Evolutionary conservation across 2,113 vertebrate genomes (phyloP), one percentile per base, ranked within the genome.

Genomic region (Perca schrenkii): DNA sequence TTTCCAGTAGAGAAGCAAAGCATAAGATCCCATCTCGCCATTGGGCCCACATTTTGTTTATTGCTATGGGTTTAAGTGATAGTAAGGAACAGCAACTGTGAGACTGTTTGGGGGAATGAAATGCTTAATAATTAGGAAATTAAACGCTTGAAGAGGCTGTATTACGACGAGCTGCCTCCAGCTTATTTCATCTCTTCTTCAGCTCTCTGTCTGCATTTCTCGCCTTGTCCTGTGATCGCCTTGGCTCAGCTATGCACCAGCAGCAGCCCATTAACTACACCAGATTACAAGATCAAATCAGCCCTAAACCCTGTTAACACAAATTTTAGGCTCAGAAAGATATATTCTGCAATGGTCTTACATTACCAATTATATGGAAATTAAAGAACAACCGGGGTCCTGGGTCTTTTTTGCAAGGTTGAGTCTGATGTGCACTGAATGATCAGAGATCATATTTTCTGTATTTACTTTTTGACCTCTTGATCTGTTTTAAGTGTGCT

Each of bases 241-340:
- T 63, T 4, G 79, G 74, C 82, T 85, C 79, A 64, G 74, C 74
- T 74, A 22, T 70, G 72, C 70, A 79, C 54, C 36, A 74, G 54
- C 82, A 79, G 75, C 60, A 57, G 82, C 71, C 53, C 71, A 77
- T 88, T 78, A 85, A 86, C 62, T 54, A 53, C 62, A 56, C 54
- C 74, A 85, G 91, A 88, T 91, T 89, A 91, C 67, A 60, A 81
- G 80, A 92, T 90, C 69, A 79, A 81, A 92, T 84, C 80, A 79
- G 66, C 67, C 49, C 28, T 88, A 83, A 88, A 76, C 71, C 83
- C 65, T 82, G 82, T 86, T 86, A 83, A 79, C 79, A 79, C 52
- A 78, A 86, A 70, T 46, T 69, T 75, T n/a, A 62, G 67, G 53
- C 66, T 74, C 63, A 28, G 68, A 69, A 66, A 53, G 53, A 25